Conservation (phyloP, 2,888 invertebrate species). For the Rhimphoctona megacephalus region DNA sequence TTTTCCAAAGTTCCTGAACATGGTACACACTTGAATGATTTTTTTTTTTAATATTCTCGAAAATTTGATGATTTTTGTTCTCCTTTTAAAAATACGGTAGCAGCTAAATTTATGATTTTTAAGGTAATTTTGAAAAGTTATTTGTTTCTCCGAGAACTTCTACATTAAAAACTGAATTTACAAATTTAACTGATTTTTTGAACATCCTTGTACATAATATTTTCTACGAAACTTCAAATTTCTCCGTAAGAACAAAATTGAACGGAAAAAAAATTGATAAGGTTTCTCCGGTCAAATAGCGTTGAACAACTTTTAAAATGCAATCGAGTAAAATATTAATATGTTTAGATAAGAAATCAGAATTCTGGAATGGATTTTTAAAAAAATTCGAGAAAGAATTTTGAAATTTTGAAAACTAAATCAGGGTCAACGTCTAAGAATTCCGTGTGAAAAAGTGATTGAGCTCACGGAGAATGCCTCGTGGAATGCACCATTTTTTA, state of each 20-base stretch:
- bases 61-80: not conserved
- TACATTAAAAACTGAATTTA: not conserved
- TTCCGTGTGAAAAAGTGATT: not conserved
- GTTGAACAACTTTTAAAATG: not conserved
- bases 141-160: not conserved
- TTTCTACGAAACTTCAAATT: not conserved
- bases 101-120: constrained; percentile 9
- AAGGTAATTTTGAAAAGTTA: not conserved
- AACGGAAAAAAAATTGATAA: not conserved
- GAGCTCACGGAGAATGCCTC: not conserved
- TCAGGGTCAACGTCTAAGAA: not conserved
- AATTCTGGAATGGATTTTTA: not conserved
- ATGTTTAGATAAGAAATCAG: not conserved
- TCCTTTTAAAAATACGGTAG: not conserved
- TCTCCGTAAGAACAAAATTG: not conserved
- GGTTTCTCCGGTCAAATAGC: not conserved
- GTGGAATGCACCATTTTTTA: constrained; percentile 59
- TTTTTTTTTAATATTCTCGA: no score
- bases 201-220: not conserved
- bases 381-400: not conserved
- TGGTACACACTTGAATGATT: not conserved
- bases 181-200: not conserved
- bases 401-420: not conserved
- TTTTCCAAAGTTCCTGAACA: not conserved
- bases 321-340: not conserved